These are phyloP conservation scores for Neosilurus hyrtlii DNA, from an alignment of 2,797 vertebrate genomes.

Conservation along the genomic window DNA sequence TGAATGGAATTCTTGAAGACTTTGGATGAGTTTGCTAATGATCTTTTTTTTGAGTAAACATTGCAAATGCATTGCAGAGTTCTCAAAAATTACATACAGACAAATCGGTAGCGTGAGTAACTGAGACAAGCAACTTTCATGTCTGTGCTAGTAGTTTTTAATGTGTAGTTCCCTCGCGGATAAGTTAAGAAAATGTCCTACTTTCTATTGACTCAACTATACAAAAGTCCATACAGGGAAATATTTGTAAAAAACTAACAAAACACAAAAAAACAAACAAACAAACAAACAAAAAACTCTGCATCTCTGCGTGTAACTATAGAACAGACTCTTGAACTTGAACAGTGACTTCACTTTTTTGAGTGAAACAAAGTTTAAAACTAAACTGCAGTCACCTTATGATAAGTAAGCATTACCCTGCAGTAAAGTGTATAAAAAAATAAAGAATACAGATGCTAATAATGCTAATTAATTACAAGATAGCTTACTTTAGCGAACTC, in stretches of 20 bases:
- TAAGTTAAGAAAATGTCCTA: neutral
- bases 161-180: neutral
- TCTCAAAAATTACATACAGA: neutral
- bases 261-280: no score
- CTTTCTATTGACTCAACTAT: neutral
- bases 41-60: neutral
- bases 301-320: no score
- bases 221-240: neutral
- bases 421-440: no score
- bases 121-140: neutral
- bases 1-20: constrained; percentile 17
- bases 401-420: neutral
- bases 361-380: neutral
- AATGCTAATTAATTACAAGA: no score
- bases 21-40: neutral
- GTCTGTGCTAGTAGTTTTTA: neutral
- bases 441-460: no score
- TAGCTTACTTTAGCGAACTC: neutral
- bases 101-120: no score
- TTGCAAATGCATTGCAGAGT: neutral
- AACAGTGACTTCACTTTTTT: no score
- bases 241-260: no score
- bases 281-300: no score
- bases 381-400: neutral
- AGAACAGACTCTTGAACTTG: no score